These are phyloP conservation scores for Corapipo altera DNA, from an alignment of 2,113 vertebrate genomes.

Conservation along the genomic window DNA sequence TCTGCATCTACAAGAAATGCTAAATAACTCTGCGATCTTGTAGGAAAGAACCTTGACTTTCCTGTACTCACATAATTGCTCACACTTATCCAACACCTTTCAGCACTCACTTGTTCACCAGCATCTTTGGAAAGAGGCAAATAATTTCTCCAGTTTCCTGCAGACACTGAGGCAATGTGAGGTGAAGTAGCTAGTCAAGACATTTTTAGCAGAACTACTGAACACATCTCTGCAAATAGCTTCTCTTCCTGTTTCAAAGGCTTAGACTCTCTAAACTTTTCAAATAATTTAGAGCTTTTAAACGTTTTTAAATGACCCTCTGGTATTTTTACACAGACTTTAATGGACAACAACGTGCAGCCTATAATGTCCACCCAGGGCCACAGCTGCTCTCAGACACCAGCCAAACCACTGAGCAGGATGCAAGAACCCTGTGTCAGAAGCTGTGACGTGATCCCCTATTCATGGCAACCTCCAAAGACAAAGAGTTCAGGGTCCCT, in stretches of 20 bases:
- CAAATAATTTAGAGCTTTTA: neutral
- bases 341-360: neutral
- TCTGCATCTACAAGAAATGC: neutral
- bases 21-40: neutral
- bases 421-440: rapidly evolving
- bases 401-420: neutral
- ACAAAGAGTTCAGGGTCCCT: neutral
- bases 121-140: neutral
- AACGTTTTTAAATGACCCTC: neutral
- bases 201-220: neutral
- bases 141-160: neutral
- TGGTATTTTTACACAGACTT: neutral
- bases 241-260: neutral
- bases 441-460: neutral
- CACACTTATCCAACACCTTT: neutral
- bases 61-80: neutral
- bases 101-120: neutral
- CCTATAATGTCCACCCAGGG: neutral
- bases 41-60: neutral
- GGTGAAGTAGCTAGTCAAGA: neutral
- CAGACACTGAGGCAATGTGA: neutral
- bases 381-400: neutral
- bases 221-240: neutral
- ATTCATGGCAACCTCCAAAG: rapidly evolving
- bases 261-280: neutral